Evolutionary conservation across 1,140 invertebrate species (phyloP).

Genomic region (Spodoptera frugiperda): DNA sequence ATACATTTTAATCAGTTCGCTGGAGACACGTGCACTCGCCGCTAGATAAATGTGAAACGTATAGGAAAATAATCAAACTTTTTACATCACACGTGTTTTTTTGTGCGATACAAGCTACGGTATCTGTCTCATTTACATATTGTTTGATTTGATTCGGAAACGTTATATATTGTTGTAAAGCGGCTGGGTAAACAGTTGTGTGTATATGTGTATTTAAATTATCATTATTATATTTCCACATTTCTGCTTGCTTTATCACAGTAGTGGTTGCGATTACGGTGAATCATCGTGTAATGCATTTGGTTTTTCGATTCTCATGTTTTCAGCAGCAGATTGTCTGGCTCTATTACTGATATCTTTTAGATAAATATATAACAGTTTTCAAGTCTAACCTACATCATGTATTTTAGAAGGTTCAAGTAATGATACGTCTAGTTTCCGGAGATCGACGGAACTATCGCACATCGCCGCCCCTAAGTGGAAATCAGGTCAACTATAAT

Average conservation of each 20-base stretch:
- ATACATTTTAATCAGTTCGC: conserved; percentile 35
- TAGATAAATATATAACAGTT: background rate
- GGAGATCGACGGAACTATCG: background rate
- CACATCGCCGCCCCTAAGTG: conserved; percentile 7
- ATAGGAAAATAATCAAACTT: conserved; percentile 47
- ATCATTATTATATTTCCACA: too few relatives aligned
- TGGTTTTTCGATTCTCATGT: too few relatives aligned
- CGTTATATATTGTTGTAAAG: conserved; percentile 5
- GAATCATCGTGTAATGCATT: too few relatives aligned
- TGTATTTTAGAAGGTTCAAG: background rate
- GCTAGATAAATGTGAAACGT: conserved; percentile 35
- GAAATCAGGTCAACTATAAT: conserved; percentile 29
- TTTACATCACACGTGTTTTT: conserved; percentile 38
- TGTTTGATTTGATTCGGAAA: conserved; percentile 26
- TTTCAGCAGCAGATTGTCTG: too few relatives aligned
- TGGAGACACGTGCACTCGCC: conserved; percentile 25
- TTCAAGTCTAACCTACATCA: background rate
- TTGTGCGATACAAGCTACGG: conserved; percentile 5
- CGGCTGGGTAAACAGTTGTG: background rate
- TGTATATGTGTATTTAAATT: too few relatives aligned
- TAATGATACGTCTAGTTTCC: conserved; percentile 3
- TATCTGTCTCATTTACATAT: conserved; percentile 34
- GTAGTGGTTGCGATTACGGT: too few relatives aligned
- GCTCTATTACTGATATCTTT: background rate
- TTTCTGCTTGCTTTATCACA: background rate